phyloP scores from a whole-genome alignment of 2,888 invertebrate genomes.

The Cataglyphis albicans region DNA sequence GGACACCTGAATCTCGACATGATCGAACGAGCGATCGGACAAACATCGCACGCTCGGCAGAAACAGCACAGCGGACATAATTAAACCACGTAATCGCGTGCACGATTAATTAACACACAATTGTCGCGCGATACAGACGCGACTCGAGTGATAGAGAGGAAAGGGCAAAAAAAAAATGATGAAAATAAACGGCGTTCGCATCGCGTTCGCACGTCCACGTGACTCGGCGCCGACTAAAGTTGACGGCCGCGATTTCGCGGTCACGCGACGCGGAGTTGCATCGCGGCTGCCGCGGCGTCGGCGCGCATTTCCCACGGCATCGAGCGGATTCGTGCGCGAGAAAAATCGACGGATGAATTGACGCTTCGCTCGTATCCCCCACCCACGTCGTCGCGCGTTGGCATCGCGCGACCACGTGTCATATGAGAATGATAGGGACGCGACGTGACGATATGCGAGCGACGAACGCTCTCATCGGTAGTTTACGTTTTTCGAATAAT shows the following conservation, averaged over 20 bases:
- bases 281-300: conserved; percentile 46
- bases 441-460: neutral
- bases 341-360: conserved; percentile 11
- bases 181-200: neutral
- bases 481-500: neutral
- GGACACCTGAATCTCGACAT: neutral
- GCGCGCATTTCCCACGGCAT: neutral
- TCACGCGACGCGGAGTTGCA: conserved; percentile 70
- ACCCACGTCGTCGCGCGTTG: neutral
- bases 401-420: conserved; percentile 23
- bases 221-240: conserved; percentile 73
- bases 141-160: too few species aligned
- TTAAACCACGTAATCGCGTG: conserved; percentile 4
- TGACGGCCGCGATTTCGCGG: conserved; percentile 57
- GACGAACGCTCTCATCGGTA: neutral
- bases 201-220: conserved; percentile 68
- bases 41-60: neutral
- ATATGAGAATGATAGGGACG: neutral
- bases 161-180: too few species aligned
- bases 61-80: conserved; percentile 28
- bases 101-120: conserved; percentile 6
- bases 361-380: neutral
- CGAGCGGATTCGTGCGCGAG: neutral
- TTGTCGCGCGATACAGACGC: neutral
- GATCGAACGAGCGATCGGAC: neutral